A percentile compares a stretch with the other conserved stretches of the same genome.
These are phyloP conservation scores for Beaufortia kweichowensis DNA, from an alignment of 2,113 vertebrate genomes.

Conservation along the genomic window DNA sequence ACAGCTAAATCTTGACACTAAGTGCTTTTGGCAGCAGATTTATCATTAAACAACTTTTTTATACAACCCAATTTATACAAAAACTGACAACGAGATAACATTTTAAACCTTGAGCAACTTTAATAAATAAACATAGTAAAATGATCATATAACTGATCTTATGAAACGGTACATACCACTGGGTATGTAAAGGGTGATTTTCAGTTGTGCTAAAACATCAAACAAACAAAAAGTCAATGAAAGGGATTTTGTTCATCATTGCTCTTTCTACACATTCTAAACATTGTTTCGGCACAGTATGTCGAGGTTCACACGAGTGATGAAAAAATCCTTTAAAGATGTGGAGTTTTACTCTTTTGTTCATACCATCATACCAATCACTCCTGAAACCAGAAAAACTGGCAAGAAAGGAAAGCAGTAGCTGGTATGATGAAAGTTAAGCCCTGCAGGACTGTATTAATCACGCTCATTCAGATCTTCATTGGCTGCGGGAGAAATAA, in stretches of 20 bases:
- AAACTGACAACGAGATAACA: too few relatives aligned
- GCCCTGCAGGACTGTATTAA: not conserved
- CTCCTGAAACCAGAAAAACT: not conserved
- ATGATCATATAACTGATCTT: too few relatives aligned
- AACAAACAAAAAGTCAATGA: not conserved
- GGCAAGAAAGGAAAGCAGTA: not conserved
- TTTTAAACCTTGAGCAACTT: too few relatives aligned
- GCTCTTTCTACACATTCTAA: not conserved
- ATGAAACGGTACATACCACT: too few relatives aligned
- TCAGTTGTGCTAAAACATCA: too few relatives aligned
- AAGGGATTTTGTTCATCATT: not conserved
- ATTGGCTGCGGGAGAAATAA: not conserved
- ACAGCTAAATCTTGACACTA: too few relatives aligned
- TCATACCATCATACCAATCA: not conserved
- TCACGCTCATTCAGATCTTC: not conserved
- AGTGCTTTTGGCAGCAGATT: too few relatives aligned
- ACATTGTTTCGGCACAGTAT: not conserved
- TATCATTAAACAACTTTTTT: too few relatives aligned
- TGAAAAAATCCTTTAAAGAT: not conserved
- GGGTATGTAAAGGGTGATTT: too few relatives aligned
- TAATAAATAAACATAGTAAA: too few relatives aligned
- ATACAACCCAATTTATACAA: too few relatives aligned
- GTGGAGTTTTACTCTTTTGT: not conserved
- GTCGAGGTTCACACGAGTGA: not conserved
- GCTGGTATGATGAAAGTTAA: not conserved